phyloP scores from a whole-genome alignment of 2,113 vertebrate species.

The Forbesichthys papilliferus region DNA sequence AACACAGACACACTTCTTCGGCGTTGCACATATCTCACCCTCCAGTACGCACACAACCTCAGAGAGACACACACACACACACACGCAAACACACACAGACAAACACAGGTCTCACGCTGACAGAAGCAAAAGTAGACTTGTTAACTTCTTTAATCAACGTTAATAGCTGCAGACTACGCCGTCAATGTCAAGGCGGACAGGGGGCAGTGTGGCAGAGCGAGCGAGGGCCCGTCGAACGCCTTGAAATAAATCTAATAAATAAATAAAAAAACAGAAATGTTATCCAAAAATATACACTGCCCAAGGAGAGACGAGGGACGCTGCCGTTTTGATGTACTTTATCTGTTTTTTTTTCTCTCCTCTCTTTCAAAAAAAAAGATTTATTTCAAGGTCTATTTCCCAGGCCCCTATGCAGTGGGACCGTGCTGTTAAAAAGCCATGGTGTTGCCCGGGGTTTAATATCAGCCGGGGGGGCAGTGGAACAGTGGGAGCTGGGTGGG shows the following conservation, averaged over 20 bases:
- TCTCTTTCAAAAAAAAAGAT: no score
- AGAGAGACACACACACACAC: constrained; percentile 9
- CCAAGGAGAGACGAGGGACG: constrained; percentile 49
- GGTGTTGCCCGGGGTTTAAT: constrained; percentile 50
- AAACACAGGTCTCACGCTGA: constrained; percentile 2
- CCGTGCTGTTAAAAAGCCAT: constrained; percentile 23
- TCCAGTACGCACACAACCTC: background rate
- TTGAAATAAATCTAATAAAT: constrained; percentile 9
- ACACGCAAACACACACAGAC: background rate
- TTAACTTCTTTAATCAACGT: constrained; percentile 75
- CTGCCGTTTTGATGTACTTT: constrained; percentile 60
- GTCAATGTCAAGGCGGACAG: constrained; percentile 53
- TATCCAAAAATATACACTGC: constrained; percentile 61
- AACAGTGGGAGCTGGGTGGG: constrained; percentile 24
- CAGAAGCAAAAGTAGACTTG: constrained; percentile 59
- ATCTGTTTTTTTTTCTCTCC: constrained; percentile 46
- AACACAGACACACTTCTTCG: constrained; percentile 3
- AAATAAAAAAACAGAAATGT: constrained; percentile 42
- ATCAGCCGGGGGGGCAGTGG: constrained; percentile 40
- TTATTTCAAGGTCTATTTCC: constrained; percentile 60
- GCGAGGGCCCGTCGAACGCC: constrained; percentile 8
- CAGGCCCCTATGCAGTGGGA: constrained; percentile 34
- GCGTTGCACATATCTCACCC: constrained; percentile 25
- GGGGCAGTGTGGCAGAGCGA: background rate
- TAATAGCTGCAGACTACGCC: constrained; percentile 73